Percentiles rank a stretch among this genome's conserved stretches.
Conservation (phyloP, 2,113 vertebrate genomes). For the Piliocolobus tephrosceles region DNA sequence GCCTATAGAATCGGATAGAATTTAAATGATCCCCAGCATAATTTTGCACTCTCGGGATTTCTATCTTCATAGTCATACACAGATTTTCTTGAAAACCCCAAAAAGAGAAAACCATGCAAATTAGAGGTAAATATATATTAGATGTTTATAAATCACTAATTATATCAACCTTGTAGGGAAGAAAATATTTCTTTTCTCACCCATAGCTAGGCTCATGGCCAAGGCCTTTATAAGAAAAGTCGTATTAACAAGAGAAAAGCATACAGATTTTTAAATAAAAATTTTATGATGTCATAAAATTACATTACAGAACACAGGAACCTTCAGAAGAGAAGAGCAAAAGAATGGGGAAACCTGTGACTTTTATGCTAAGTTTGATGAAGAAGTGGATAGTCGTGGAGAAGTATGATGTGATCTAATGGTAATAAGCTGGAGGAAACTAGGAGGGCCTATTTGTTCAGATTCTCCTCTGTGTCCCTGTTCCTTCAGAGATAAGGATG, state of each 20-base stretch:
- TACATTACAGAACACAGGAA: not conserved
- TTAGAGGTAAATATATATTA: not conserved
- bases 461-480: not conserved
- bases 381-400: not conserved
- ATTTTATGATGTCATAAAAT: too few relatives aligned
- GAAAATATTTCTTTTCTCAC: not conserved
- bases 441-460: not conserved
- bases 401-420: not conserved
- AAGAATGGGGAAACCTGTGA: not conserved
- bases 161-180: not conserved
- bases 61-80: not conserved
- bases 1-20: not conserved
- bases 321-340: not conserved
- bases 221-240: not conserved
- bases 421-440: not conserved
- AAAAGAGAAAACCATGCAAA: not conserved
- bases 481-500: not conserved
- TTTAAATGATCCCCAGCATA: not conserved
- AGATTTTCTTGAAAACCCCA: not conserved
- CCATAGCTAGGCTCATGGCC: not conserved
- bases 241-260: not conserved
- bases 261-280: not conserved
- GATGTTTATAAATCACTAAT: not conserved
- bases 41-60: not conserved
- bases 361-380: not conserved